A percentile compares a stretch with the other conserved stretches of the same genome.
phyloP scores from a whole-genome alignment of 2,113 vertebrate genomes.

The Speoplatyrhinus poulsoni region DNA sequence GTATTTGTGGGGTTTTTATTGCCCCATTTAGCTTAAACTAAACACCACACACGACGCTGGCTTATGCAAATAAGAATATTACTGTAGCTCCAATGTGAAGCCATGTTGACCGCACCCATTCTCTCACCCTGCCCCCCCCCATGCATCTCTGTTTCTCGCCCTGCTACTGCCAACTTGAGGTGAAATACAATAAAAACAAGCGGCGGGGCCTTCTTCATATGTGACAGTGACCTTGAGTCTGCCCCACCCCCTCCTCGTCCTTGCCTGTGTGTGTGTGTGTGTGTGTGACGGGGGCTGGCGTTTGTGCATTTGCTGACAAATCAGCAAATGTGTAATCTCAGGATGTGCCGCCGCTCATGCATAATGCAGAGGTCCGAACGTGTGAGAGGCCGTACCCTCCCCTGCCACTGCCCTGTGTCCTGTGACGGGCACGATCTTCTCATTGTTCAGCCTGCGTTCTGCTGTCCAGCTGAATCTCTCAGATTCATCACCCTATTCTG shows the following conservation, averaged over 20 bases:
- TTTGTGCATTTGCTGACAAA: slow-evolving; percentile 90
- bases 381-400: slow-evolving; percentile 42
- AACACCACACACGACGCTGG: too few relatives aligned
- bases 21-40: too few relatives aligned
- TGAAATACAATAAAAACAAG: slow-evolving; percentile 66
- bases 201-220: slow-evolving; percentile 32
- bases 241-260: slow-evolving; percentile 13
- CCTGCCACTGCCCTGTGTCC: slow-evolving; percentile 18
- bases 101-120: not conserved
- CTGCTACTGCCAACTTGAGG: slow-evolving; percentile 50
- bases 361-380: slow-evolving; percentile 81
- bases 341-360: slow-evolving; percentile 82
- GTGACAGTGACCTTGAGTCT: slow-evolving; percentile 69
- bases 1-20: too few relatives aligned
- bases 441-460: too few relatives aligned
- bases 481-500: not conserved
- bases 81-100: too few relatives aligned
- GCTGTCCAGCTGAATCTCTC: not conserved
- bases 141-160: slow-evolving; percentile 39
- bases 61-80: too few relatives aligned
- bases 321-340: slow-evolving; percentile 89
- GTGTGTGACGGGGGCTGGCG: slow-evolving; percentile 52
- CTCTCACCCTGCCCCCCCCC: slow-evolving; percentile 36
- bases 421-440: slow-evolving; percentile 4
- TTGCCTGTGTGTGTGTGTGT: slow-evolving; percentile 15